Evolutionary conservation across 2,113 vertebrate genomes (phyloP), one percentile per base, ranked within the genome.

Genomic region (Manacus vitellinus): DNA sequence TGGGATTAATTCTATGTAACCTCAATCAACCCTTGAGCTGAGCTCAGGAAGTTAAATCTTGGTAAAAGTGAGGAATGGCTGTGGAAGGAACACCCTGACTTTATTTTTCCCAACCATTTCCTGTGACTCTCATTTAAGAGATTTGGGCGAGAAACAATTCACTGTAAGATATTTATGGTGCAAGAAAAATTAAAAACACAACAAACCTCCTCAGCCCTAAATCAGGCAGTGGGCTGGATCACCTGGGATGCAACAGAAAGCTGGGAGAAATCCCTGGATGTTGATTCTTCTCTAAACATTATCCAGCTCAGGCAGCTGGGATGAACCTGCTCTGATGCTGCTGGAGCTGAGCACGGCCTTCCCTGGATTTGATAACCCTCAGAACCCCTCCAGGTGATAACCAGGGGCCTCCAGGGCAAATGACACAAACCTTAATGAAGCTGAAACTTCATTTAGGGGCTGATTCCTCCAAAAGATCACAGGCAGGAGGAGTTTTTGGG

Each of bases 271-370:
- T 55, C 52, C 63, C 73, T 15, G 15, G 14, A 2, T 8, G 2
- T 4, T 37, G 63, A 1, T 5, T 74, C 47, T 85, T 41, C 23
- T 77, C 19, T 56, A 3, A 49, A 17, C 2, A 6, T 70, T 52
- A 4, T 39, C 28, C 39, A 19, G 55, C 72, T n/a, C 33, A 9
- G 83, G 55, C 65, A 81, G 72, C 30, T 6, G 15, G 68, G 70
- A 41, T 1, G 2, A 16, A 12, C 8, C 37, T 43, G 27, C 56
- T 22, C 22, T 4, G 4, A 1, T 35, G 3, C 25, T 1, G 12
- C 37, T 11, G 78, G 62, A 79, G 72, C 55, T 4, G 27, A 44
- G 67, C 14, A 0, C 21, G 6, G 25, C 22, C 51, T 49, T 68
- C 44, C 22, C n/a, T 10, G 31, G 4, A 19, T 19, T 14, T 16